Evolutionary conservation across 2,888 invertebrate species (phyloP), one percentile per base, ranked within the genome.

Genomic region (Drosophila stalkeri): DNA sequence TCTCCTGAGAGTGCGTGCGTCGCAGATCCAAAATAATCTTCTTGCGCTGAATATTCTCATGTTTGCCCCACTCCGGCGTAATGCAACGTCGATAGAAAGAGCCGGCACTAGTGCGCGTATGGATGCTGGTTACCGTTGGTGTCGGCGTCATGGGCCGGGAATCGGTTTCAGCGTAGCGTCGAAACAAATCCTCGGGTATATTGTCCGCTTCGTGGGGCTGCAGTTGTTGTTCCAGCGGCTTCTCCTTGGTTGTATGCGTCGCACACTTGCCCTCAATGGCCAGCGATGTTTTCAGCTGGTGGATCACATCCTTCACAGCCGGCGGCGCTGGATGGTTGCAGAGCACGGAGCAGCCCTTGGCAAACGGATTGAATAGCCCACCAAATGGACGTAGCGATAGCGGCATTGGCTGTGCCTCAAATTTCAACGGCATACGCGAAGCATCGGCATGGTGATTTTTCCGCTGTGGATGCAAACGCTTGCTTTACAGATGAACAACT

Each of bases 291-390:
- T 96, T 97, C 2, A 96, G 95, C 68, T 95, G 94, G 90, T 95
- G 95, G 2, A 97, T 95, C 57, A 95, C 94, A 87, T 96, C 95
- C 91, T 95, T 96, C 0, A 96, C 95, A 55, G 95, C 96, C 23
- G 93, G 94, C 67, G 97, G 96, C 1, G 96, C 96, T 0, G 97
- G 97, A 92, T 97, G 97, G 92, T 97, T 97, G 93, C 97, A 97
- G 11, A 97, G 94, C 9, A 97, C 95, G 0, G 97, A 97, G 91
- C 97, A 97, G 8, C 95, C 95, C 73, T 95, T 95, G 0, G 96
- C 95, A 92, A 96, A 97, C 0, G 97, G 97, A 92, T 97, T 97
- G 93, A 95, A 97, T 1, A 97, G 94, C 0, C 96, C 96, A 3
- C 97, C 96, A 89, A 96, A 96, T 0, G 97, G 97, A 56, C 97